phyloP scores from a whole-genome alignment of 2,113 vertebrate species.

The Stegastes partitus region DNA sequence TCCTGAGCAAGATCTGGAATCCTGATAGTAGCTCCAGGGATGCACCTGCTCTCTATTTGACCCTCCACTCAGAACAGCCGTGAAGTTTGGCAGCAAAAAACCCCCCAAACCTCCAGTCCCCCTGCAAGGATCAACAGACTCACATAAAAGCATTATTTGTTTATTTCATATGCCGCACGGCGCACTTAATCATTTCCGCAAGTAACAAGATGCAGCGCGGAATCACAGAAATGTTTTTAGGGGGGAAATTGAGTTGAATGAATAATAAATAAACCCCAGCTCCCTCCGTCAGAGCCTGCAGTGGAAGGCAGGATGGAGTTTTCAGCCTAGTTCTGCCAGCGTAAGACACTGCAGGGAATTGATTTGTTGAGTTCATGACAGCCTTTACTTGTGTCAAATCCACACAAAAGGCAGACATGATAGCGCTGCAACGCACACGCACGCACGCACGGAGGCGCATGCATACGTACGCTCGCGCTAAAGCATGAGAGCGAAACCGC shows the following conservation, averaged over 20 bases:
- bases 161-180: conserved; percentile 25
- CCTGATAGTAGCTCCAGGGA: conserved; percentile 30
- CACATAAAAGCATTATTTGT: conserved; percentile 28
- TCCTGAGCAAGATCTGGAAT: conserved; percentile 19
- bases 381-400: conserved; percentile 66
- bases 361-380: conserved; percentile 76
- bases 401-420: conserved; percentile 60
- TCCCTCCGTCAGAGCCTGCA: conserved; percentile 49
- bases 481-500: conserved; percentile 24
- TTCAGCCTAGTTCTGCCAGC: conserved; percentile 65
- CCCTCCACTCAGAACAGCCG: conserved; percentile 22
- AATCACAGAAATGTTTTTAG: conserved; percentile 39
- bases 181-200: conserved; percentile 46
- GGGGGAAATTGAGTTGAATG: conserved; percentile 33
- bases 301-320: conserved; percentile 56
- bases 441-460: conserved; percentile 9
- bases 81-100: conserved; percentile 7
- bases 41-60: conserved; percentile 40
- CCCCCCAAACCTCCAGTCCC: neutral
- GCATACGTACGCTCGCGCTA: neutral
- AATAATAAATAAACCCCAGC: conserved; percentile 71
- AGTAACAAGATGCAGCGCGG: conserved; percentile 42
- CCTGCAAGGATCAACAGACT: conserved; percentile 4
- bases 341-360: conserved; percentile 68
- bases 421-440: conserved; percentile 25